Evolutionary conservation across 2,888 invertebrate genomes (phyloP), one percentile per base, ranked within the genome.

Genomic region (Lamproptera curius): DNA sequence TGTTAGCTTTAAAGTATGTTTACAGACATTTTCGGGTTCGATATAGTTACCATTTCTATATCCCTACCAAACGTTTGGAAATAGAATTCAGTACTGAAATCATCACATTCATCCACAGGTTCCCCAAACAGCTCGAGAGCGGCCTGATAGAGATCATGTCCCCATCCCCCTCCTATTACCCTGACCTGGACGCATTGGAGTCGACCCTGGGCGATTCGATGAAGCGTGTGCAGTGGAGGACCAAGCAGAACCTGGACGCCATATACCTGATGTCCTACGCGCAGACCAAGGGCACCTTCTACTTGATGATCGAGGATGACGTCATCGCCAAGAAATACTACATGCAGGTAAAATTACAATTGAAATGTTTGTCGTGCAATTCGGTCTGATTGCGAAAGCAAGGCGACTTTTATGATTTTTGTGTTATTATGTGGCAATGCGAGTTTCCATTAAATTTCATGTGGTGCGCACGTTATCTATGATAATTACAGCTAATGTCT

Each of bases 191-290:
- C 41, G 89, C 90, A 39, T 76, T 98, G 13, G 90, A 92, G 3
- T 89, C 92, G 20, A 96, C 95, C 0, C 85, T 98, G 2, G 97
- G 97, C 0, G 98, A 98, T 79, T 91, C 96, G 0, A 87, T 90
- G 53, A 95, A 96, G 66, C 90, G 97, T 0, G 94, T 95, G 0
- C 91, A 92, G 44, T 98, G 98, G 98, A 89, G 98, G 43, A 95
- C 97, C 2, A 98, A 98, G 67, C 98, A 98, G 74, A 98, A 98
- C 73, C 85, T 98, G 47, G 98, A 98, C 73, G 96, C 94, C 67
- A 93, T 97, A 0, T 98, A 94, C 75, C 88, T 98, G 10, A 98
- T 98, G 98, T 93, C 97, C 48, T 97, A 97, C 68, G 95, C 95
- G 0, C 94, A 95, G 64, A 91, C 94, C 0, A 94, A 94, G 70